These are phyloP conservation scores for Cephalophus harveyi DNA, from an alignment of 2,113 vertebrate genomes.

Conservation along the genomic window DNA sequence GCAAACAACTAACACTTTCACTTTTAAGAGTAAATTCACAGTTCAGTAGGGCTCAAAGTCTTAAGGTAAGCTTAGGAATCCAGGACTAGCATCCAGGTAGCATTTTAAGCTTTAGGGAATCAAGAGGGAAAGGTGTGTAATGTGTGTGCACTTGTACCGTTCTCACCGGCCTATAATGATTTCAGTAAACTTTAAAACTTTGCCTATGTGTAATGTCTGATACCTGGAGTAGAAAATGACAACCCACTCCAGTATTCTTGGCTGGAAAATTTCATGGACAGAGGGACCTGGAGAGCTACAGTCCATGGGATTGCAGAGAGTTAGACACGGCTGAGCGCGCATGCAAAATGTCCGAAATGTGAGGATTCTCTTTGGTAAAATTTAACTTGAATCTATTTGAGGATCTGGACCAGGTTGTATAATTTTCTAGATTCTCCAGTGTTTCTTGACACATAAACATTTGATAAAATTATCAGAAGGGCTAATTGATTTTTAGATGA, in stretches of 20 bases:
- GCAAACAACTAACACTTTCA: neutral
- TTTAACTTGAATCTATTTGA: neutral
- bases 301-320: neutral
- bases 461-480: neutral
- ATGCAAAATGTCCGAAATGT: neutral
- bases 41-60: neutral
- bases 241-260: neutral
- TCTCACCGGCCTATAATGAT: neutral
- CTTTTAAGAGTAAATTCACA: neutral
- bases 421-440: neutral
- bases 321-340: fast-evolving
- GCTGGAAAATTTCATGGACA: neutral
- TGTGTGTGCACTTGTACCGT: neutral
- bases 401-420: neutral
- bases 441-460: neutral
- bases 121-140: neutral
- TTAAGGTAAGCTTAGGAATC: neutral
- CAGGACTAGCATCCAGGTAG: neutral
- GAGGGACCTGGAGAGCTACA: neutral
- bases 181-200: neutral
- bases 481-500: neutral
- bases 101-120: neutral
- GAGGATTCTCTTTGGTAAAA: neutral
- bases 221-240: neutral
- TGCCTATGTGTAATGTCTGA: neutral